phyloP scores from a whole-genome alignment of 2,888 invertebrate genomes.

The Hoplodrina ambigua region DNA sequence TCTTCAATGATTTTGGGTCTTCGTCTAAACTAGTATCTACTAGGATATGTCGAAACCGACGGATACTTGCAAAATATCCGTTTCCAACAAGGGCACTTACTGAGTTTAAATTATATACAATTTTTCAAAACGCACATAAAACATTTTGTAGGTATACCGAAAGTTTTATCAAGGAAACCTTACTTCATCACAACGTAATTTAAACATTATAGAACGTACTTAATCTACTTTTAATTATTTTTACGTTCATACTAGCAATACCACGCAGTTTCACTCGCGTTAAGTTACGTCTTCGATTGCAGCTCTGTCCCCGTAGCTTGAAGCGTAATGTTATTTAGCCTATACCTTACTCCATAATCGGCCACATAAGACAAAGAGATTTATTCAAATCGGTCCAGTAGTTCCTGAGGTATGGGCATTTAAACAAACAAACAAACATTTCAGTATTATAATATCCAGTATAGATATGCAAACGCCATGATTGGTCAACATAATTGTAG shows the following conservation, averaged over 20 bases:
- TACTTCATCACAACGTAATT: conserved; percentile 6
- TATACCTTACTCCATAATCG: no score
- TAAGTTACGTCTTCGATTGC: no score
- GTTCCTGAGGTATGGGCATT: no score
- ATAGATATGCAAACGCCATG: neutral
- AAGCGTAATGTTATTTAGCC: no score
- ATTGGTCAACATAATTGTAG: conserved; percentile 36
- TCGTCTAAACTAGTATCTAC: conserved; percentile 6
- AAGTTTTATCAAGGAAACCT: conserved; percentile 32
- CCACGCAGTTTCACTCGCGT: no score
- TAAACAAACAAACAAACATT: no score
- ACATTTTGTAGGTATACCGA: conserved; percentile 10
- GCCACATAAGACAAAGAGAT: no score
- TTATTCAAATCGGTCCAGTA: no score
- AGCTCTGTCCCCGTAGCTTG: no score
- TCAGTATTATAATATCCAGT: no score
- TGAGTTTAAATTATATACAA: conserved; percentile 45
- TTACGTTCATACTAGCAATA: neutral
- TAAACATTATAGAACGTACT: neutral
- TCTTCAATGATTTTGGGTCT: neutral
- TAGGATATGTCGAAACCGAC: conserved; percentile 57
- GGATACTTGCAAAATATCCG: conserved; percentile 59
- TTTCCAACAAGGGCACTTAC: conserved; percentile 51
- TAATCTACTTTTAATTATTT: conserved; percentile 11
- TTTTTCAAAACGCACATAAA: conserved; percentile 48